Evolutionary conservation across 2,888 invertebrate species (phyloP).

Genomic region (Cryptophagus acutangulus): DNA sequence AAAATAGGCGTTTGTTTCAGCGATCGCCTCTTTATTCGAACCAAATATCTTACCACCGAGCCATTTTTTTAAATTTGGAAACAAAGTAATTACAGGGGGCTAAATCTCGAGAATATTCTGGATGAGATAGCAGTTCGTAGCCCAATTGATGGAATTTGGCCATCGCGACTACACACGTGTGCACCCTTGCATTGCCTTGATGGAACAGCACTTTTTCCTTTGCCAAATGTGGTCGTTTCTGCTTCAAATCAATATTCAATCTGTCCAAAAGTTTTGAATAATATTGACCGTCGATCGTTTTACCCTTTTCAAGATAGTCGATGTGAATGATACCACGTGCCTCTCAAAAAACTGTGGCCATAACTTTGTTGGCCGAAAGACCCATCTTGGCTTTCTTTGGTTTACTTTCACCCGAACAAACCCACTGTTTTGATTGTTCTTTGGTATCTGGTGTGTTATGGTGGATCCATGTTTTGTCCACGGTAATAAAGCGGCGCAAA

Average conservation of each 20-base stretch:
- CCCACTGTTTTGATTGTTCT: constrained; percentile 17
- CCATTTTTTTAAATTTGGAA: constrained; percentile 1
- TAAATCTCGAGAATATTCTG: constrained; percentile 2
- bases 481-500: constrained; percentile 18
- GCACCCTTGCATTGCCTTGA: constrained; percentile 5
- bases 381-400: constrained; percentile 28
- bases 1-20: too few relatives aligned
- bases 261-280: constrained; percentile 3
- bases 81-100: constrained; percentile 4
- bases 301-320: constrained; percentile 35
- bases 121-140: constrained; percentile 6
- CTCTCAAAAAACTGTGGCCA: constrained; percentile 38
- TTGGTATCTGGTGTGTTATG: constrained; percentile 14
- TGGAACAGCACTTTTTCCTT: constrained; percentile 7
- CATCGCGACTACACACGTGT: background rate
- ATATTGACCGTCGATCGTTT: constrained; percentile 27
- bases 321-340: constrained; percentile 30
- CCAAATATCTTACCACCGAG: constrained; percentile 1
- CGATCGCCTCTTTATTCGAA: background rate
- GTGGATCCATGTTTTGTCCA: constrained; percentile 17
- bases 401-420: constrained; percentile 10
- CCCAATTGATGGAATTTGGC: background rate
- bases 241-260: constrained; percentile 7
- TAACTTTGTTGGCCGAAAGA: constrained; percentile 31
- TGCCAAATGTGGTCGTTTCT: constrained; percentile 3